Percentiles rank a stretch among this genome's conserved stretches.
Evolutionary conservation across 2,888 invertebrate genomes (phyloP).

Genomic region (Ormyrus thymus): DNA sequence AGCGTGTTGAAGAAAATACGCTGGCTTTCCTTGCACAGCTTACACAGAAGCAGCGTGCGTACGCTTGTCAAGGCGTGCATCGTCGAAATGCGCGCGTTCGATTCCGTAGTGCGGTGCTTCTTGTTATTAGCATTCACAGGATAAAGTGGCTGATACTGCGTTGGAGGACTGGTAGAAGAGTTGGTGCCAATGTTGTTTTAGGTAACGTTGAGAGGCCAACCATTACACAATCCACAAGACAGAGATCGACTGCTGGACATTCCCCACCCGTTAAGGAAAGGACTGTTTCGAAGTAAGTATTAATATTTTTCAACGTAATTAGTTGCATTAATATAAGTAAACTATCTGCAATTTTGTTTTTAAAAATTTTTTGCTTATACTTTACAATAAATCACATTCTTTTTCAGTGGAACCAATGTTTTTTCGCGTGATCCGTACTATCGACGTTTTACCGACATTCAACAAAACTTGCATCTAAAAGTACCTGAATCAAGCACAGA

Average conservation of each 20-base stretch:
- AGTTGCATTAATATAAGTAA: not conserved
- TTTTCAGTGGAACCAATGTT: conserved; percentile 43
- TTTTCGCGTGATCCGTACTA: conserved; percentile 60
- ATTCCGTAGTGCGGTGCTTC: conserved; percentile 77
- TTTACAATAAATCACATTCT: conserved; percentile 23
- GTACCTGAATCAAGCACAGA: conserved; percentile 58
- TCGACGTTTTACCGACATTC: conserved; percentile 60
- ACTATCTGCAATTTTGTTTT: not conserved
- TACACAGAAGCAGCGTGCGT: conserved; percentile 70
- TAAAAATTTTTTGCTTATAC: conserved; percentile 1
- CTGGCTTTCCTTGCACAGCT: conserved; percentile 72
- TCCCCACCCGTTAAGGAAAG: conserved; percentile 51
- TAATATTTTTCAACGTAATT: not conserved
- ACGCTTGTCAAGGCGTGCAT: conserved; percentile 57
- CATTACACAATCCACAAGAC: not conserved
- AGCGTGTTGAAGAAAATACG: conserved; percentile 76
- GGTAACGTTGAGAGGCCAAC: conserved; percentile 59
- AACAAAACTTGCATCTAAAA: conserved; percentile 60
- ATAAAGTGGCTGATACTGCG: conserved; percentile 82
- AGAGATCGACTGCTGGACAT: conserved; percentile 25
- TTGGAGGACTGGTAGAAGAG: conserved; percentile 80
- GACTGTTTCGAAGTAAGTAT: conserved; percentile 33
- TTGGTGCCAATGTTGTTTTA: conserved; percentile 75
- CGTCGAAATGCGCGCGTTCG: conserved; percentile 63
- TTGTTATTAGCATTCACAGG: conserved; percentile 79